Evolutionary conservation across 64 coral and sea anemone genomes (phyloP), one percentile per base, ranked within the genome.

Genomic region (Montipora sp.): DNA sequence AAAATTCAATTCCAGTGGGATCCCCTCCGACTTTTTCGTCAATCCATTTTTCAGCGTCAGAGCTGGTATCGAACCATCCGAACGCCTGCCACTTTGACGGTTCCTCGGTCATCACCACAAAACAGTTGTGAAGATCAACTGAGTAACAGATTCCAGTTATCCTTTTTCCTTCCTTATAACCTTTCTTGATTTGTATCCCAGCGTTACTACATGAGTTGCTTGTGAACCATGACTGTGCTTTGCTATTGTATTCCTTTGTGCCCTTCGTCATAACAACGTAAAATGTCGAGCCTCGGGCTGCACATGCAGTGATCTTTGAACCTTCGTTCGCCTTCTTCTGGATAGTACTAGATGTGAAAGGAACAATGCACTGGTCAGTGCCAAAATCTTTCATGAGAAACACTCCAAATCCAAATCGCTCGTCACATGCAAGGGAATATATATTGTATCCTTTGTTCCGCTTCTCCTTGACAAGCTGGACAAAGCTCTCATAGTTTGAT

Each of bases 81-180:
- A 36, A 36, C 36, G 36, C 36, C 36, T 36, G 36, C 36, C 36
- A 36, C 36, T 36, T 36, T 36, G 36, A 36, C 36, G 59, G 8
- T 16, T 3, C 47, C 59, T 83, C 59, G 14, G 59, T 66, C 80
- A 68, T 45, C 6, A 83, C 80, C 65, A 83, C 80, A 67, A 83
- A 67, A 67, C 67, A 66, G 59, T 47, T 4, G 13, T 11, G 11
- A 58, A 20, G 58, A 5, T 59, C 80, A 67, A 27, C 10, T 9
- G 80, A 83, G 80, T 66, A 83, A 5, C 80, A 83, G 43, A 83
- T 67, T 47, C 60, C 80, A 46, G 80, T 66, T 61, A 83, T 47
- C 14, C 0, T 18, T 44, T 20, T 47, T n/a, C 60, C 59, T 5
- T 14, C 6, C 0, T 67, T 13, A 15, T 48, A 61, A 4, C 15